phyloP scores from a whole-genome alignment of 2,888 invertebrate species.

The Agriopis aurantiaria region DNA sequence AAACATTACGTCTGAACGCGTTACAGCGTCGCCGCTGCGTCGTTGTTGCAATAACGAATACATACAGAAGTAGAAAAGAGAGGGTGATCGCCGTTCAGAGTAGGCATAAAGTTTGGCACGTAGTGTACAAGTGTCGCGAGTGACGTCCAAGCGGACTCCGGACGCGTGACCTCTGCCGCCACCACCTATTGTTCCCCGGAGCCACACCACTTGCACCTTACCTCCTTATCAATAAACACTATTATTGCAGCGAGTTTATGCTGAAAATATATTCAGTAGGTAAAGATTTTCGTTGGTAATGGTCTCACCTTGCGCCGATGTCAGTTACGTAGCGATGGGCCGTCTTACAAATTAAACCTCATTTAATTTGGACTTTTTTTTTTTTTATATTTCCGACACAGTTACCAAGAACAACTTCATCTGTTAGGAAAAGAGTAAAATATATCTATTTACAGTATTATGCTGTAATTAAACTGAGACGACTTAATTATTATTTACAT shows the following conservation, averaged over 20 bases:
- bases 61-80: not conserved
- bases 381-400: too few species aligned
- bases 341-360: not conserved
- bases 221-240: constrained; percentile 16
- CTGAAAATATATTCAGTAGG: constrained; percentile 39
- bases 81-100: not conserved
- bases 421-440: too few species aligned
- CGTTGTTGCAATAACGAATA: too few species aligned
- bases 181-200: constrained; percentile 44
- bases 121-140: constrained; percentile 21
- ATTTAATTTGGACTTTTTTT: not conserved
- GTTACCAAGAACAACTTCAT: too few species aligned
- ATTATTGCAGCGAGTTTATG: constrained; percentile 10
- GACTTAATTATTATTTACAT: too few species aligned
- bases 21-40: too few species aligned
- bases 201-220: constrained; percentile 26
- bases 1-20: too few species aligned
- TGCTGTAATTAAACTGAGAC: too few species aligned
- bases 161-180: constrained; percentile 50
- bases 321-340: constrained; percentile 2
- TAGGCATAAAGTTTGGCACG: not conserved
- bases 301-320: constrained; percentile 31
- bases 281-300: constrained; percentile 34
- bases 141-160: constrained; percentile 33
- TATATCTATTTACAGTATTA: too few species aligned